A percentile compares a stretch with the other conserved stretches of the same genome.
Conservation (phyloP, 2,113 vertebrate species). For the Ochotona curzoniae region DNA sequence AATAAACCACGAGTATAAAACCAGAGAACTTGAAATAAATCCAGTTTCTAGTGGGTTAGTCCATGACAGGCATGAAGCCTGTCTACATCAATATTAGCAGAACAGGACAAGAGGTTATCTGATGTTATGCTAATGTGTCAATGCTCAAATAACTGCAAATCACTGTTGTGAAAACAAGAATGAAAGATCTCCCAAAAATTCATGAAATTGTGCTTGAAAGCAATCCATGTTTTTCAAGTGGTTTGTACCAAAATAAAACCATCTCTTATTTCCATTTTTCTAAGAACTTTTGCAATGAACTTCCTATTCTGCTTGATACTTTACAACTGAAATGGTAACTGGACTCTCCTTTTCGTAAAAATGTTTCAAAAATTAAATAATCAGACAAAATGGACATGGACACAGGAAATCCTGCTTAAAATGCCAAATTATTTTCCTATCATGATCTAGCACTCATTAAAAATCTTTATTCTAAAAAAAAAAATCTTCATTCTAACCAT, state of each 20-base stretch:
- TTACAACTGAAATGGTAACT: conserved; percentile 9
- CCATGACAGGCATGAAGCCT: not conserved
- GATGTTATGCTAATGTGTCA: not conserved
- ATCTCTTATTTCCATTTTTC: too few species aligned
- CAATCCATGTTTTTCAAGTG: too few species aligned
- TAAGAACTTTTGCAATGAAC: too few species aligned
- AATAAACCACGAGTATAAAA: not conserved
- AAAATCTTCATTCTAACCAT: too few species aligned
- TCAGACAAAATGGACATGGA: not conserved
- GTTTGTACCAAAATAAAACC: too few species aligned
- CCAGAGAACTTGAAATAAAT: not conserved
- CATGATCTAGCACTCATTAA: not conserved
- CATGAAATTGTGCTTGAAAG: too few species aligned
- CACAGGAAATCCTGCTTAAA: conserved; percentile 6
- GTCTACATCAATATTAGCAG: not conserved
- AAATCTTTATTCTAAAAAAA: not conserved
- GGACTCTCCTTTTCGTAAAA: not conserved
- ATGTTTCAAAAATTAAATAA: not conserved
- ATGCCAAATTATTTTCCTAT: not conserved
- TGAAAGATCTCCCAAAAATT: too few species aligned
- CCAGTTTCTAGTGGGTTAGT: not conserved
- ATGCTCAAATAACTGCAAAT: not conserved
- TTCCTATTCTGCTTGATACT: not conserved
- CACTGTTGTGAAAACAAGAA: conserved; percentile 3
- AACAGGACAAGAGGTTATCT: not conserved